Evolutionary conservation across 2,113 vertebrate genomes (phyloP), one percentile per base, ranked within the genome.

Genomic region (Corynorhinus townsendii): DNA sequence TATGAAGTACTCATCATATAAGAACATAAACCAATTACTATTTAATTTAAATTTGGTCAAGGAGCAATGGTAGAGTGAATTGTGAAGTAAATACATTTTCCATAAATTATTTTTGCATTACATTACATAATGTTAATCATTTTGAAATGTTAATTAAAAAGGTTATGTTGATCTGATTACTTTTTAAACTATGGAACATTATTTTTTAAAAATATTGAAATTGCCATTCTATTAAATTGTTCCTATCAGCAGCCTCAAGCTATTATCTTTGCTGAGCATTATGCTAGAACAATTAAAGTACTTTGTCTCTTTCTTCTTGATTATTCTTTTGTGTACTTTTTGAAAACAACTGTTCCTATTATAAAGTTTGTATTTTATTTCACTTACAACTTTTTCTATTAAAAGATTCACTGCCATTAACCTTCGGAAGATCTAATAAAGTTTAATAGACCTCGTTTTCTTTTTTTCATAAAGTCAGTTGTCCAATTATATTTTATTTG

Each of bases 111-210:
- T 98, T 97, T 98, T 98, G 96, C 94, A 95, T 98, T 98, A 97
- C 86, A 96, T 98, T 97, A 98, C 98, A 98, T 98, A 98, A 98
- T 98, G 98, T 98, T 98, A 98, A 98, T 98, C 98, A 98, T 98
- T 98, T 97, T 98, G 98, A 98, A 98, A 97, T 98, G 98, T 98
- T 98, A 98, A 98, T 98, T 98, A 98, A 98, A 98, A 98, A 98
- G 98, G 98, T 98, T 98, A 98, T 98, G 98, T 98, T 98, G 98
- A 98, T 98, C 98, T 98, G 98, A 98, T 98, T 98, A 98, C 98
- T 98, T 98, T 98, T 98, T 98, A 98, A 98, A 98, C 98, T 98
- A 98, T 97, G 96, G 97, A 98, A 98, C 98, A 98, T 98, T 98
- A 98, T 98, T 98, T 98, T 98, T 96, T 84, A 98, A 98, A 98